phyloP scores from a whole-genome alignment of 2,113 vertebrate genomes.

The Trogon surrucura region DNA sequence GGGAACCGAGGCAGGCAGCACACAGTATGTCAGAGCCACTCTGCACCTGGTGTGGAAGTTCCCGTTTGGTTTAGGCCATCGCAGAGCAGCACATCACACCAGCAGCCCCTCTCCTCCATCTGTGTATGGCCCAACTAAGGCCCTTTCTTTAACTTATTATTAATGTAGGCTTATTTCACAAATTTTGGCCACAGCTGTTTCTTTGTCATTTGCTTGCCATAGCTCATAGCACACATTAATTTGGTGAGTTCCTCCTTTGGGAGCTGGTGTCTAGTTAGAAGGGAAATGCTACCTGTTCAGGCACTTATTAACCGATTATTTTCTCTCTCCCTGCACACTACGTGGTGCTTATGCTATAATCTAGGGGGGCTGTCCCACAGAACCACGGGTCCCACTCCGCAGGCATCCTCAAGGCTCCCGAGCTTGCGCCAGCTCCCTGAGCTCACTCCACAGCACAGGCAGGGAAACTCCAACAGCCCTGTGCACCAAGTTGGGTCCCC shows the following conservation, averaged over 20 bases:
- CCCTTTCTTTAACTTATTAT: neutral
- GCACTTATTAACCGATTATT: neutral
- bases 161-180: neutral
- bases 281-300: neutral
- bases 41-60: neutral
- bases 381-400: rapidly evolving
- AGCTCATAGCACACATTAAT: neutral
- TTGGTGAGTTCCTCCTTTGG: neutral
- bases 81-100: neutral
- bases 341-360: neutral
- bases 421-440: neutral
- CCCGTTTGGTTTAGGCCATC: rapidly evolving
- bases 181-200: neutral
- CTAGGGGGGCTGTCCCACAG: neutral
- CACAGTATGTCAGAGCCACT: neutral
- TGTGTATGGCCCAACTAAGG: neutral
- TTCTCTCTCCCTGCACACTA: neutral
- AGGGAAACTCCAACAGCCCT: neutral
- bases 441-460: rapidly evolving
- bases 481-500: neutral
- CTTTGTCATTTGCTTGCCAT: neutral
- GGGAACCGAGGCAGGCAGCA: neutral
- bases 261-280: neutral
- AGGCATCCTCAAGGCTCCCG: neutral
- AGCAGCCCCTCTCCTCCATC: neutral